These are phyloP conservation scores for Parnassius apollo DNA, from an alignment of 2,888 invertebrate species.

Conservation along the genomic window DNA sequence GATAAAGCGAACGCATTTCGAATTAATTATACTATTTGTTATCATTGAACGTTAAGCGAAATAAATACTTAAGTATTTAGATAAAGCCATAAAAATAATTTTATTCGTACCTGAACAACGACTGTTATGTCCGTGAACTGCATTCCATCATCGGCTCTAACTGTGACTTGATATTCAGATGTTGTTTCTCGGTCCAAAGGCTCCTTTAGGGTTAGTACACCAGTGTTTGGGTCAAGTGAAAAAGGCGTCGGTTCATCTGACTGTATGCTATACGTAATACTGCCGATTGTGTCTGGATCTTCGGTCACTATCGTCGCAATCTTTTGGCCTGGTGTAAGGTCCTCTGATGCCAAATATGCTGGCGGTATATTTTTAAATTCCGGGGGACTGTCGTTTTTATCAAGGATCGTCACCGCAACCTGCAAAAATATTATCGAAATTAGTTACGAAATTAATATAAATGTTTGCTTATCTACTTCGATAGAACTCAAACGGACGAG, in stretches of 20 bases:
- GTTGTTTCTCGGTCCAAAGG: constrained; percentile 91
- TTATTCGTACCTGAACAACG: constrained; percentile 85
- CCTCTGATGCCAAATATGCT: constrained; percentile 90
- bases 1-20: constrained; percentile 25
- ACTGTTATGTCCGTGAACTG: constrained; percentile 91
- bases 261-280: constrained; percentile 87
- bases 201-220: constrained; percentile 87
- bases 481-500: no score
- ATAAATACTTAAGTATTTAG: constrained; percentile 24
- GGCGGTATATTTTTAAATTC: constrained; percentile 88
- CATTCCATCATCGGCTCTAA: constrained; percentile 94
- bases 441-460: neutral
- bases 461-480: neutral
- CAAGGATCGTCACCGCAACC: constrained; percentile 92
- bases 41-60: constrained; percentile 19
- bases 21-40: constrained; percentile 28
- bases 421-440: constrained; percentile 73
- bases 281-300: constrained; percentile 93
- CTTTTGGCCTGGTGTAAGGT: constrained; percentile 89
- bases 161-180: constrained; percentile 87
- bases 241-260: constrained; percentile 85
- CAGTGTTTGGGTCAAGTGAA: constrained; percentile 85
- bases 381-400: constrained; percentile 98
- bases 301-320: constrained; percentile 89
- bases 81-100: constrained; percentile 19